A percentile compares a stretch with the other conserved stretches of the same genome.
These are phyloP conservation scores for Lathronympha strigana DNA, from an alignment of 2,888 invertebrate genomes.

Conservation along the genomic window DNA sequence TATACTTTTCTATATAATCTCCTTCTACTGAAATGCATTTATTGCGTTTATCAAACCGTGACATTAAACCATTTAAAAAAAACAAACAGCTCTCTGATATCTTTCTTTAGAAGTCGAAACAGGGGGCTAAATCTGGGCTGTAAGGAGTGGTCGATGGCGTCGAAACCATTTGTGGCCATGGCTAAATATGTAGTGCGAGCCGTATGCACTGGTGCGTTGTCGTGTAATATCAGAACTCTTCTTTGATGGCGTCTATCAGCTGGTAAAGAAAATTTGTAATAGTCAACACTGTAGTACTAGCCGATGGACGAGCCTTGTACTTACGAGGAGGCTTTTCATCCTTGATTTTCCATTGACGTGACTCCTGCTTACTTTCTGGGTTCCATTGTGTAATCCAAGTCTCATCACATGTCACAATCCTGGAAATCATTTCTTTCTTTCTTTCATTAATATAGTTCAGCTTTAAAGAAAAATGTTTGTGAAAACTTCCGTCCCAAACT, in stretches of 20 bases:
- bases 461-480: too few species aligned
- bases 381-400: conserved; percentile 10
- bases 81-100: neutral
- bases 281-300: too few species aligned
- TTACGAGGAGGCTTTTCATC: neutral
- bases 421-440: conserved; percentile 7
- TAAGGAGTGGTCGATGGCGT: neutral
- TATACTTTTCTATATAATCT: conserved; percentile 2
- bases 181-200: neutral
- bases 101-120: neutral
- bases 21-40: conserved; percentile 4
- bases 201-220: too few species aligned
- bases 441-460: too few species aligned
- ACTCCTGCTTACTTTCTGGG: neutral
- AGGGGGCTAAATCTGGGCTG: neutral
- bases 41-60: neutral
- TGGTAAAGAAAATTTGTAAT: too few species aligned
- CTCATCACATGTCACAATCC: conserved; percentile 9
- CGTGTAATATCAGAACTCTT: too few species aligned
- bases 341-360: neutral
- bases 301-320: neutral
- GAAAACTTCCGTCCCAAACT: too few species aligned
- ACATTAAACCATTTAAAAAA: neutral
- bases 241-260: too few species aligned
- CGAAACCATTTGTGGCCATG: neutral